These are phyloP conservation scores for Apocheima hispidaria DNA, from an alignment of 2,888 invertebrate species.

Conservation along the genomic window DNA sequence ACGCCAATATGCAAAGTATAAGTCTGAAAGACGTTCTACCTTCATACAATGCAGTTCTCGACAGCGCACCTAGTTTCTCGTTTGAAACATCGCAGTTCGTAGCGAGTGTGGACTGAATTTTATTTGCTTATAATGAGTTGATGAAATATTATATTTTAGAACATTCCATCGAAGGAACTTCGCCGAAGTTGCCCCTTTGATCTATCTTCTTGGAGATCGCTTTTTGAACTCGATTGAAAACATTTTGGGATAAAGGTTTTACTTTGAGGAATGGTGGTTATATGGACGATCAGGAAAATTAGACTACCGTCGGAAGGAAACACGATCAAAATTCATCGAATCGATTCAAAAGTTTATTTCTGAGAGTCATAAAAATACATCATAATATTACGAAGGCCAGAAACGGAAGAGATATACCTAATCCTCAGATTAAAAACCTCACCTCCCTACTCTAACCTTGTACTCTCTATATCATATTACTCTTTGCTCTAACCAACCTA, in stretches of 20 bases:
- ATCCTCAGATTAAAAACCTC: too few species aligned
- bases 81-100: constrained; percentile 36
- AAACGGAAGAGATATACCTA: too few species aligned
- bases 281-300: constrained; percentile 20
- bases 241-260: constrained; percentile 27
- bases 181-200: constrained; percentile 29
- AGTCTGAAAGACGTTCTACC: constrained; percentile 1
- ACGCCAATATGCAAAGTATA: not conserved
- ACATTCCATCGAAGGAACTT: constrained; percentile 31
- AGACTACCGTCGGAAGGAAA: constrained; percentile 11
- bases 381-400: not conserved
- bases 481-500: too few species aligned
- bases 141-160: constrained; percentile 43
- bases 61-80: constrained; percentile 38
- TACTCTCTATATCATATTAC: too few species aligned
- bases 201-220: constrained; percentile 29
- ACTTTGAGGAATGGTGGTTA: constrained; percentile 20
- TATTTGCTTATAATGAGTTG: constrained; percentile 44
- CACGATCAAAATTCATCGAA: not conserved
- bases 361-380: not conserved
- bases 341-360: too few species aligned
- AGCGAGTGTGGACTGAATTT: constrained; percentile 43
- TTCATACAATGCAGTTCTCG: not conserved
- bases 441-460: too few species aligned
- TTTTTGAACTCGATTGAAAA: constrained; percentile 34